A percentile compares a stretch with the other conserved stretches of the same genome.
These are phyloP conservation scores for Eupeodes luniger DNA, from an alignment of 2,888 invertebrate species.

Conservation along the genomic window DNA sequence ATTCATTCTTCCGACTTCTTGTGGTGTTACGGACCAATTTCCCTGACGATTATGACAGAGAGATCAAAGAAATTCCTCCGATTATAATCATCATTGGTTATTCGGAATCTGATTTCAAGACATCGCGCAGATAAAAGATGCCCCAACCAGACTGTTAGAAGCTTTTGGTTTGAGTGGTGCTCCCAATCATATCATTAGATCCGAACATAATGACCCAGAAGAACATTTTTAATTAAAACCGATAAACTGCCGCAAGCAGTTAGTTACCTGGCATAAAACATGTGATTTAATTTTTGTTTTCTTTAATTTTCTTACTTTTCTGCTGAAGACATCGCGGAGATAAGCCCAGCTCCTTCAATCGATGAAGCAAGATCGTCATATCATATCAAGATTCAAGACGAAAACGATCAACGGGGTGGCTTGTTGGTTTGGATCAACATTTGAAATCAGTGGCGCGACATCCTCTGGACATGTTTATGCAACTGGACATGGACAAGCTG, in stretches of 20 bases:
- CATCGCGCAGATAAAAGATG: constrained; percentile 24
- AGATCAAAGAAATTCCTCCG: constrained; percentile 76
- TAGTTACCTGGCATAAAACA: constrained; percentile 66
- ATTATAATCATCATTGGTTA: constrained; percentile 71
- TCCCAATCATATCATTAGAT: constrained; percentile 75
- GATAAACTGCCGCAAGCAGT: constrained; percentile 69
- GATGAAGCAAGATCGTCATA: constrained; percentile 17
- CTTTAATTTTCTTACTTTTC: neutral
- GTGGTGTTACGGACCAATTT: constrained; percentile 71
- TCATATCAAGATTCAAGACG: neutral
- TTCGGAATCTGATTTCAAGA: constrained; percentile 47
- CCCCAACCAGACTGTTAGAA: constrained; percentile 55
- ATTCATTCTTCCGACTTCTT: constrained; percentile 60
- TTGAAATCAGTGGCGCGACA: constrained; percentile 4
- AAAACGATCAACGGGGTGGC: constrained; percentile 59
- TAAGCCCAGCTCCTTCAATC: neutral
- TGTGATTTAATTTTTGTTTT: constrained; percentile 64
- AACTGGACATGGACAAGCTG: constrained; percentile 67
- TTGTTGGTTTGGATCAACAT: constrained; percentile 13
- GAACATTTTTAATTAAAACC: constrained; percentile 75
- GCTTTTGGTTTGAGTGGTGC: constrained; percentile 57
- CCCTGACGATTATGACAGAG: constrained; percentile 74
- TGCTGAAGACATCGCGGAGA: neutral
- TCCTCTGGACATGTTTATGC: constrained; percentile 64
- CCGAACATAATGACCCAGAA: constrained; percentile 70